Conservation (phyloP, 2,113 vertebrate genomes). For the Forbesichthys papilliferus region DNA sequence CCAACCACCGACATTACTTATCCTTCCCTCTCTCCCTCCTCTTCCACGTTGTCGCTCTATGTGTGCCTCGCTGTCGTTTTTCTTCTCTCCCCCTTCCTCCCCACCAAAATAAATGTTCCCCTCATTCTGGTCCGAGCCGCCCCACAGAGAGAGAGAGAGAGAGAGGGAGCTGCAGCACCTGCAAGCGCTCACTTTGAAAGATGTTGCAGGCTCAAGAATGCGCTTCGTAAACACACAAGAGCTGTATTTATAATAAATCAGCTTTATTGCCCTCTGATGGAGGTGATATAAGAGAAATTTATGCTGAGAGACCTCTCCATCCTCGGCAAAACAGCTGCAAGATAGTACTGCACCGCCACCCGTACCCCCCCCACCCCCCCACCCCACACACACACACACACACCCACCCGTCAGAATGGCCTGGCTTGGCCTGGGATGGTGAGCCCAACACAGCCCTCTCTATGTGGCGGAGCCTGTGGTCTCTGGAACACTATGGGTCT, state of each 20-base stretch:
- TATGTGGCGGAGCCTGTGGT: constrained; percentile 65
- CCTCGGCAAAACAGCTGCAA: constrained; percentile 87
- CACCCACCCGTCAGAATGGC: constrained; percentile 23
- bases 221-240: constrained; percentile 93
- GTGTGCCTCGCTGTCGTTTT: neutral
- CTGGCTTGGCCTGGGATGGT: constrained; percentile 53
- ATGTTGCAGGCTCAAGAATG: constrained; percentile 94
- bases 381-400: constrained; percentile 1
- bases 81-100: constrained; percentile 12
- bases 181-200: constrained; percentile 93
- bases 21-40: constrained; percentile 30
- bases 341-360: constrained; percentile 67
- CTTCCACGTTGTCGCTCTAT: constrained; percentile 9
- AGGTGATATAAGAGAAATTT: constrained; percentile 96
- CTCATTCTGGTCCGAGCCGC: constrained; percentile 62
- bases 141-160: constrained; percentile 33
- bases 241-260: constrained; percentile 99
- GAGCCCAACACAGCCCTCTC: constrained; percentile 63
- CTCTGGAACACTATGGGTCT: constrained; percentile 60
- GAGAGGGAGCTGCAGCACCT: constrained; percentile 82
- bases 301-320: constrained; percentile 86
- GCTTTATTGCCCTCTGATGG: constrained; percentile 98
- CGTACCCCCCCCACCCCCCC: neutral
- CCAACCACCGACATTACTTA: constrained; percentile 45
- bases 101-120: constrained; percentile 17